phyloP scores from a whole-genome alignment of 2,888 invertebrate species.

The Scaptomyza cyrtandrae region DNA sequence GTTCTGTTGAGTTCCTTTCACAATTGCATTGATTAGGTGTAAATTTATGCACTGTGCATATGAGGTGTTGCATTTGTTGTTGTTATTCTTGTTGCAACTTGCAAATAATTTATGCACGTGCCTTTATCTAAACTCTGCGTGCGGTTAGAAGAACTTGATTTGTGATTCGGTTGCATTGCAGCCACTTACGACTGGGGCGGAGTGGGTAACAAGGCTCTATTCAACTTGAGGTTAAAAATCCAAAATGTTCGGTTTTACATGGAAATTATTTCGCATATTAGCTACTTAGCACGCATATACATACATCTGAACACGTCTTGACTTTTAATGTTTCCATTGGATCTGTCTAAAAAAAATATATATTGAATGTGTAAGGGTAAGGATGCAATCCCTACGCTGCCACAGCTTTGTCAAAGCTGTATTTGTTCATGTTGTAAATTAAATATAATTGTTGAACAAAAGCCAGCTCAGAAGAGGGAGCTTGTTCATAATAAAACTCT shows the following conservation, averaged over 20 bases:
- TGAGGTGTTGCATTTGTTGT: constrained; percentile 26
- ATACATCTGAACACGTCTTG: not conserved
- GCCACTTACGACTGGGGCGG: not conserved
- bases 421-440: not conserved
- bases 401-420: not conserved
- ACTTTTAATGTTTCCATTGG: no score
- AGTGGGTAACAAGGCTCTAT: not conserved
- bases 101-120: constrained; percentile 49
- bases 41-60: constrained; percentile 67
- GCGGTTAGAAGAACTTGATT: constrained; percentile 45
- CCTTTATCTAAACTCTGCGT: constrained; percentile 22
- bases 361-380: no score
- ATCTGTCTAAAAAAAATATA: no score
- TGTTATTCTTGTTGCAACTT: constrained; percentile 3
- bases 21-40: constrained; percentile 77
- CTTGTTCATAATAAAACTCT: not conserved
- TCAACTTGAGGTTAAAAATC: constrained; percentile 23
- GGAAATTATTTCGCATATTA: not conserved
- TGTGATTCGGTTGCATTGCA: constrained; percentile 23
- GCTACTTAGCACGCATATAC: not conserved
- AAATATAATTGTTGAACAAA: not conserved
- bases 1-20: constrained; percentile 61
- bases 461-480: not conserved
- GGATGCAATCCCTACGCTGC: no score
- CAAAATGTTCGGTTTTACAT: constrained; percentile 26